Base-by-base conservation (phyloP, 2,888 invertebrate genomes). In the Nymphalis c-album region DNA sequence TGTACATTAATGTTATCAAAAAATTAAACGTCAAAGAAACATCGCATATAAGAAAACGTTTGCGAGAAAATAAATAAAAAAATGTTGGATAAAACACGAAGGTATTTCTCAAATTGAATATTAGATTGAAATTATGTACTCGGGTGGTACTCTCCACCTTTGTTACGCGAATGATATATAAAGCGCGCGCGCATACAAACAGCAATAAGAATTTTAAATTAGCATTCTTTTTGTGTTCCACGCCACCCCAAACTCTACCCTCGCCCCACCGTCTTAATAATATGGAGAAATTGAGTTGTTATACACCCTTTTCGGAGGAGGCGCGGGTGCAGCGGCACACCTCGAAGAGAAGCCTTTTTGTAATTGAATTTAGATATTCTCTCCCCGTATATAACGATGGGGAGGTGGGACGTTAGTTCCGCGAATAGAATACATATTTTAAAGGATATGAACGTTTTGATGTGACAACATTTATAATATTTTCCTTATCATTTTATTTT, bases 291-390 rank as follows among this genome's bases (percentile, higher is more conserved):
- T 92, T 91, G 91, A 91, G 92, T 91, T 91, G 91, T 90, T 90
- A 87, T 87, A 90, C 91, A 89, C 91, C 90, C 91, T 87, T 88
- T 83, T 82, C 71, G 83, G 83, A 85, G 90, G 88, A 86, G 89
- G 90, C 85, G 86, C 87, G 91, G 89, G 88, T 90, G 91, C 90
- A 89, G 76, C 81, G 84, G 86, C 86, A 88, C 90, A 90, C 90
- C 88, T 80, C 79, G 85, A 78, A 71, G 76, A 85, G 88, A 89
- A 91, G 88, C 90, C 91, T 90, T 89, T 89, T 90, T 90, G 91
- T 91, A 92, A 92, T 92, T 92, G 92, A 92, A 92, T 92, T 91
- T 87, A 86, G 91, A 91, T 91, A 90, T 90, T 90, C 88, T 85
- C 86, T 85, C 82, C 83, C 84, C 83, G 90, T 85, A 88, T 87